Percentiles rank a stretch among this genome's conserved stretches.
Conservation (phyloP, 2,888 invertebrate genomes). For the Ceriagrion tenellum region DNA sequence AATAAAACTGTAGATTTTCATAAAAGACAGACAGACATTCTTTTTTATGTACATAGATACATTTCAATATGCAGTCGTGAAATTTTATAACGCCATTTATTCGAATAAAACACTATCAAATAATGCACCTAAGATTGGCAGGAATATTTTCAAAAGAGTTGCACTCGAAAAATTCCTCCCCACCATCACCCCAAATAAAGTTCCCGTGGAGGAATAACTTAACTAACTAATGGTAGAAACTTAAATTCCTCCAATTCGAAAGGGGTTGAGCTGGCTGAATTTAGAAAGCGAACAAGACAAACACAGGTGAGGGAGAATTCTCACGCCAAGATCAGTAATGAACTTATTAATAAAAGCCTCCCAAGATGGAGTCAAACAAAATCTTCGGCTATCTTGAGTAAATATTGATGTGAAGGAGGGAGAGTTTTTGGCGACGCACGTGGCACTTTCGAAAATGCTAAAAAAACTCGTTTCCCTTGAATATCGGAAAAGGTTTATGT, state of each 20-base stretch:
- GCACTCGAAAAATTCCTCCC: neutral
- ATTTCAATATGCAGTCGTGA: neutral
- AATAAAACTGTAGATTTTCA: too few relatives aligned
- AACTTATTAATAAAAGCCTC: neutral
- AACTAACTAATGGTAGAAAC: too few relatives aligned
- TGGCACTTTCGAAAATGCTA: neutral
- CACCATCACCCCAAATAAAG: neutral
- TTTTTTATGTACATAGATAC: too few relatives aligned
- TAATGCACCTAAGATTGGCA: neutral
- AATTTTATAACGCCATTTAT: neutral
- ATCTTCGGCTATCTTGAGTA: constrained; percentile 41
- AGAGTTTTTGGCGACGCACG: neutral
- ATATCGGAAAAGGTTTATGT: neutral
- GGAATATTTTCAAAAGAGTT: neutral
- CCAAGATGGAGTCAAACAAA: neutral
- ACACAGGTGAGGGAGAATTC: constrained; percentile 15
- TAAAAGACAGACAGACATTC: too few relatives aligned
- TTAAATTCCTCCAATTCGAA: too few relatives aligned
- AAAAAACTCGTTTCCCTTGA: neutral
- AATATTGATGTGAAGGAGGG: neutral
- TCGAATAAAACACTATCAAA: neutral
- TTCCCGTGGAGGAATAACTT: neutral
- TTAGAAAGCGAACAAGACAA: neutral
- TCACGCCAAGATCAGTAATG: constrained; percentile 39
- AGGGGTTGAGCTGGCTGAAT: neutral